Evolutionary conservation across 2,888 invertebrate species (phyloP), one percentile per base, ranked within the genome.

Genomic region (Andrena dorsata): DNA sequence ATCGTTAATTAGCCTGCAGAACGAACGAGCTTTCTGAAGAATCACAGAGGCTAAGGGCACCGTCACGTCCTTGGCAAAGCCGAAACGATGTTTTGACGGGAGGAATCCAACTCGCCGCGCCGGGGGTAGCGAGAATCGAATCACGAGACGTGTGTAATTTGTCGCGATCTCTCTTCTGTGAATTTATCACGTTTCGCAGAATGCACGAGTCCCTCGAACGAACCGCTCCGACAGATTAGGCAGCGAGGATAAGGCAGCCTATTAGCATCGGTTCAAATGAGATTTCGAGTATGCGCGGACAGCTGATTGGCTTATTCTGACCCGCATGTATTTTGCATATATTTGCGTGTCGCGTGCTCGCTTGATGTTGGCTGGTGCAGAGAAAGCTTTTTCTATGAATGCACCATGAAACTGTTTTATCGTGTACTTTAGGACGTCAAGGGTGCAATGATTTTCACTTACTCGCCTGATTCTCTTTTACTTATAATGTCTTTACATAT

Each of bases 1-100:
- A 89, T 89, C 85, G 85, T 90, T 89, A 89, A 90, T 91, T 89
- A 85, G 84, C 84, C 80, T 81, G 79, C 53, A 30, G 76, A 82
- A 80, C 84, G 79, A 61, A 63, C 68, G 73, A 61, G 78, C 71
- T 85, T 88, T 88, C 83, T 86, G 84, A 88, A 90, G 88, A 90
- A 89, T 90, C 88, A 88, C 87, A 88, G 72, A 77, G 73, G n/a
- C 20, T 60, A 23, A 2, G 10, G 13, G 49, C 10, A 32, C 58
- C 23, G 2, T 30, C 16, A 23, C 23, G 4, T n/a, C 13, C 8
- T 7, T 74, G 77, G 66, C 70, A 81, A 64, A 56, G 61, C 74
- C 69, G 65, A 68, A 66, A 64, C 23, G 77, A 76, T 78, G 72
- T 84, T 78, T 82, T 41, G 83, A 81, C 82, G 61, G 66, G 77